Base-by-base conservation (phyloP, 37 sponge, comb jelly and placozoan genomes). In the Agelas oroides region DNA sequence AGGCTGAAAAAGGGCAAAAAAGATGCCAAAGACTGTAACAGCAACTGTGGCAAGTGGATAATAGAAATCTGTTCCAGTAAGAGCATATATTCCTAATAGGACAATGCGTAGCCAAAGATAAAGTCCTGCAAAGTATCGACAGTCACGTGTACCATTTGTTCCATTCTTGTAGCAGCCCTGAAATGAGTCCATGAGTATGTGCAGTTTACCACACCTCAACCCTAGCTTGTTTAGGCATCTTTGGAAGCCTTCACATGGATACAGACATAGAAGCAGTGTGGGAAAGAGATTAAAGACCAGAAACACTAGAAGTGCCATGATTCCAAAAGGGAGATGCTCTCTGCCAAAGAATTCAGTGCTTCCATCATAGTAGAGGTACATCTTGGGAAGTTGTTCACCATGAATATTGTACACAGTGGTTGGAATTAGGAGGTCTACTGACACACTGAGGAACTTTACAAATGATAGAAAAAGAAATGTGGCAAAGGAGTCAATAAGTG, bases 401-500 rank as follows among this genome's bases (percentile, higher is more conserved):
- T 19, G 60, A 5, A 40, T 15, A 8, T 41, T 15, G 52, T 84
- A 84, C 28, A 84, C 33, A 27, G 53, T 13, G 35, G 38, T 59
- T 12, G 75, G 76, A 23, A 63, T 11, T 8, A 84, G 66, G 14
- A 84, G 56, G 35, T 73, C 61, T 1, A 84, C 27, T 18, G 84
- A 74, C 14, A 74, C 67, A 62, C 75, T 73, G 76, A 73, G 64
- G 6, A 84, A 35, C 30, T 84, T 84, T 15, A 40, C 39, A 53
- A 74, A 74, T 20, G 84, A 73, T n/a, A 84, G 75, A 1, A 84
- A 28, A 25, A 84, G 75, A 23, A 75, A 84, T 8, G 84, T 84
- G 62, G 76, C 56, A 64, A 75, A 84, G 40, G 84, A 66, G 74
- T 84, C 76, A 12, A 84, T 36, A 1, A 84, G 14, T 33, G 84